Evolutionary conservation across 64 coral and sea anemone genomes (phyloP), one percentile per base, ranked within the genome.

Genomic region (Stylophora pistillata): DNA sequence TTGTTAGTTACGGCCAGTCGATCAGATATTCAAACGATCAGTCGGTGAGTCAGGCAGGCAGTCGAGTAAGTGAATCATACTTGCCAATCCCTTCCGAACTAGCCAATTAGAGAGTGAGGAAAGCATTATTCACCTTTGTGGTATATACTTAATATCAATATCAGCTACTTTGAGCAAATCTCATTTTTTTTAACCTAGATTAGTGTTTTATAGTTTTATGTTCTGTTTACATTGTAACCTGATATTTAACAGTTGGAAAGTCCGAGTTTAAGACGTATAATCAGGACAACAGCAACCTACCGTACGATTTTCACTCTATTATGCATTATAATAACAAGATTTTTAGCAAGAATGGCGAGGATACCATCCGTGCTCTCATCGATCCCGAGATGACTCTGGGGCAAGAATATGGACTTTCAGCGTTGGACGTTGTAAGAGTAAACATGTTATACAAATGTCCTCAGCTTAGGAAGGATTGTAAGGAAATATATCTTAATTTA

Each of bases 391-490:
- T 69, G 15, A 71, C 18, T 26, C 72, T 94, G 26, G 92, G 92
- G 5, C 86, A 72, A 21, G 72, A 59, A 56, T 34, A 69, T 2
- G 61, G 62, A 13, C 78, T 94, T 76, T 94, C 92, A 15, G 70
- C 87, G 52, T 85, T 89, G 57, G 92, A 94, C 78, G 72, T 94
- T 75, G 87, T 88, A 56, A 79, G 88, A 59, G 63, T 94, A 16
- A 94, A 94, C 21, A 90, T 85, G 15, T 28, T 94, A 9, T 94
- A 94, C 47, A 47, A 85, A 28, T 94, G 92, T 15, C 85, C 85
- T 26, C 69, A 87, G 58, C 53, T 87, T 11, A 30, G 23, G 59
- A 74, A 33, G 12, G 34, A 87, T 55, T n/a, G 85, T 87, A 87
- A 75, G 85, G 74, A 13, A 47, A 47, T 47, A 7, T 47, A 47